Evolutionary conservation across 2,797 vertebrate genomes (phyloP).

Genomic region (Salarias fasciatus): DNA sequence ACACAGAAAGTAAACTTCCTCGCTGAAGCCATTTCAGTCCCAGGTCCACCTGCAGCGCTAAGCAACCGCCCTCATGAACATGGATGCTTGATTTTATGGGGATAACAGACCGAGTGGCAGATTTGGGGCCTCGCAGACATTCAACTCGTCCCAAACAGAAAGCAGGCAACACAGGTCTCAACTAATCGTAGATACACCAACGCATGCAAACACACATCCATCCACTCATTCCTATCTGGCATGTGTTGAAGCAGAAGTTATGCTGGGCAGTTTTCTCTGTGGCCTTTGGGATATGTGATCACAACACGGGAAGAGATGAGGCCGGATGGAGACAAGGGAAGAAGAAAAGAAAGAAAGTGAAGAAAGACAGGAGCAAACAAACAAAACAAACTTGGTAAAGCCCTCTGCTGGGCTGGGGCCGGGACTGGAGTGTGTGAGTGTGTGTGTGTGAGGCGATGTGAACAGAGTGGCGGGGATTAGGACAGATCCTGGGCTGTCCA

Average conservation of each 20-base stretch:
- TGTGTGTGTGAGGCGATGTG: constrained; percentile 67
- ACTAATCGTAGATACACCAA: constrained; percentile 37
- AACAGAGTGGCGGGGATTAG: constrained; percentile 87
- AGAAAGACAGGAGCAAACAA: constrained; percentile 81
- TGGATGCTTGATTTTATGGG: constrained; percentile 72
- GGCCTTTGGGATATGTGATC: constrained; percentile 70
- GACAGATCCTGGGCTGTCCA: constrained; percentile 86
- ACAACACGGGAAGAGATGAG: constrained; percentile 55
- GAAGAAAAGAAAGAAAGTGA: constrained; percentile 68
- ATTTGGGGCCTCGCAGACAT: constrained; percentile 38
- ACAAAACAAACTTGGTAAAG: constrained; percentile 86
- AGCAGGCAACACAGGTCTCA: constrained; percentile 48
- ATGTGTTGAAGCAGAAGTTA: constrained; percentile 53
- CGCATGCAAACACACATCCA: constrained; percentile 57
- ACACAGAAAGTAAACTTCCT: constrained; percentile 31
- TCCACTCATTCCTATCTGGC: constrained; percentile 61
- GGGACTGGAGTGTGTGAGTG: constrained; percentile 64
- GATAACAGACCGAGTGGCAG: constrained; percentile 54
- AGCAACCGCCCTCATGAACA: constrained; percentile 66
- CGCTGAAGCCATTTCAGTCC: constrained; percentile 20
- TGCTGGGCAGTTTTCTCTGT: constrained; percentile 63
- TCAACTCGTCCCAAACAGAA: constrained; percentile 46
- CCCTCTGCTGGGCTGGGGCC: constrained; percentile 81
- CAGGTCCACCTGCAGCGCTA: constrained; percentile 27
- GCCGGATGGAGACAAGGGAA: constrained; percentile 54